Base-by-base conservation (phyloP, 37 sponge, comb jelly and placozoan genomes). In the Lycopodina hypogea region DNA sequence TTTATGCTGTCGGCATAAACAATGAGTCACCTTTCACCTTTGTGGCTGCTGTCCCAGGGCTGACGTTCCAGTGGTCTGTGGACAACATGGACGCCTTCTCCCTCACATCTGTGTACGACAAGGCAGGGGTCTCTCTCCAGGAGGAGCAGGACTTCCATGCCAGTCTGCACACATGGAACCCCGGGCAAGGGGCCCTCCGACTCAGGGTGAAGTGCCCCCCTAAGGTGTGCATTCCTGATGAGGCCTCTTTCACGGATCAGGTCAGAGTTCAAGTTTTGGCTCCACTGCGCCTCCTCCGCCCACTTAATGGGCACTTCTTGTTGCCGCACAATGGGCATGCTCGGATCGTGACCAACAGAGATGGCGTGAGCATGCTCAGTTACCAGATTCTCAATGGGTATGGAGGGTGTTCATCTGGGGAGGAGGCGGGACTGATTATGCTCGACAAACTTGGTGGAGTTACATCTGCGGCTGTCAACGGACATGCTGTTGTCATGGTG, bases 1-100 rank as follows among this genome's bases (percentile, higher is more conserved):
- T 92, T 0, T 64, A 79, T 22, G 96, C 89, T 1, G 42, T 69
- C 66, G 96, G 93, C n/a, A 3, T 76, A 1, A 48, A 70, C 35
- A 81, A 85, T 42, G 96, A 95, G 69, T 83, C 85, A n/a, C 94
- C 94, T 22, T 92, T 95, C 59, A 29, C 83, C 29, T 95, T 95
- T 65, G 87, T 45, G 7, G 75, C 80, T 77, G 52, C 78, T 8
- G n/a, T 53, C n/a, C 84, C 82, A 0, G 82, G 82, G 1, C 37
- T 95, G 3, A 19, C 45, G 33, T 95, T 95, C 75, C 84, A 83
- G 26, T 95, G 96, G 96, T 84, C 87, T 0, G 83, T 76, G 18
- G 76, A 67, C 64, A 95, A 93, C 81, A 90, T 87, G 80, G 93
- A 95, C 60, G 81, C 86, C 14, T 58, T 89, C 23, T 75, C 87